Base-by-base conservation (phyloP, 1,140 invertebrate genomes). In the Drosophila yakuba region DNA sequence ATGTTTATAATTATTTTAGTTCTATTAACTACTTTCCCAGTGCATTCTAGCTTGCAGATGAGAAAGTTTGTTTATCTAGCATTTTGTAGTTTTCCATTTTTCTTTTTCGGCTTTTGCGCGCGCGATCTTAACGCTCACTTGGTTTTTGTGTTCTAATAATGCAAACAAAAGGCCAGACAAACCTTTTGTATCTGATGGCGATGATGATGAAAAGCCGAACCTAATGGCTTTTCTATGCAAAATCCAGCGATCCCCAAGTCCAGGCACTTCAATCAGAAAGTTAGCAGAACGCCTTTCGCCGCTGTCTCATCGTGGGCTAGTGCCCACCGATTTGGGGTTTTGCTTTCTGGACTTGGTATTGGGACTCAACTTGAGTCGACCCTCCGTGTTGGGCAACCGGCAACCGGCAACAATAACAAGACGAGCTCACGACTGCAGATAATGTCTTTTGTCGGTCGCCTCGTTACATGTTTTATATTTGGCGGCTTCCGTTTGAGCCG, bases 101-200 rank as follows among this genome's bases (percentile, higher is more conserved):
- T 4, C 38, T 55, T 7, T 44, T 74, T 80, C 61, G 23, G 60
- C 38, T 59, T 71, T 74, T 64, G 64, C 64, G 41, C 59, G 20
- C 51, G 79, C 66, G 83, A 86, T 86, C 83, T 88, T 88, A 88
- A 88, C 83, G 83, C 83, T 88, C 67, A 89, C 83, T 89, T 88
- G 84, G 80, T 47, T 89, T 80, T 79, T 88, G 84, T 88, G 83
- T 88, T 88, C 83, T 88, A 88, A 88, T 89, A 88, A 88, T 76
- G 38, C 74, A 52, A 80, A 74, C 71, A 74, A 74, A 74, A 74
- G 73, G 54, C 45, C 50, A 67, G 61, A 67, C 72, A 54, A 75
- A 76, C 61, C 54, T 76, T 74, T 79, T 80, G 51, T 79, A 58
- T 74, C 57, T 71, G 69, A 74, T 78, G 67, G 61, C 75, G 57